Conservation (phyloP, 1,140 invertebrate genomes). For the Drosophila ogumai region DNA sequence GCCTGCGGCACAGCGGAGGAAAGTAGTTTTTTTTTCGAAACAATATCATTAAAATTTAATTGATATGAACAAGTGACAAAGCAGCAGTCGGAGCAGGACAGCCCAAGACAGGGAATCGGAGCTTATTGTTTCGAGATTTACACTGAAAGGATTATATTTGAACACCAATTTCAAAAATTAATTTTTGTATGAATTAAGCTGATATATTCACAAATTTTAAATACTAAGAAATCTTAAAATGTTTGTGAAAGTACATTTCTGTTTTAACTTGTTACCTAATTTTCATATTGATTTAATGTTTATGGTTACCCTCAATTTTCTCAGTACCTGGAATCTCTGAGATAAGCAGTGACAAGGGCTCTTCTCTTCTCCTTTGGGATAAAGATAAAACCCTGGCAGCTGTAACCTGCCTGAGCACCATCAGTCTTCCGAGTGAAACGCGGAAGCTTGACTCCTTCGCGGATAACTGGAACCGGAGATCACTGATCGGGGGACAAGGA, state of each 20-base stretch:
- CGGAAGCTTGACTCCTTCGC: conserved; percentile 50
- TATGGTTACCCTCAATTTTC: background rate
- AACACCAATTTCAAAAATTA: background rate
- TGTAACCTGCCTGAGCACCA: conserved; percentile 34
- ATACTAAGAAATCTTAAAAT: too few relatives aligned
- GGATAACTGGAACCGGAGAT: conserved; percentile 23
- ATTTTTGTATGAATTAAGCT: background rate
- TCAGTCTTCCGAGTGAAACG: conserved; percentile 69
- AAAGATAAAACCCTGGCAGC: conserved; percentile 15
- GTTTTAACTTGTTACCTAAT: background rate
- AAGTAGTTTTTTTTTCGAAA: conserved; percentile 30
- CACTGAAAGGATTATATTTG: conserved; percentile 2
- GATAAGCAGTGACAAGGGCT: conserved; percentile 29
- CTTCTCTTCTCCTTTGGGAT: conserved; percentile 23
- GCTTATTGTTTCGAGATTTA: background rate
- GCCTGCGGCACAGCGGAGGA: conserved; percentile 35
- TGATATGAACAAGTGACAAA: conserved; percentile 82
- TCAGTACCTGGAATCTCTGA: conserved; percentile 11
- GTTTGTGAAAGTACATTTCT: too few relatives aligned
- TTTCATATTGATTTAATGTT: background rate
- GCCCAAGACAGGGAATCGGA: conserved; percentile 7
- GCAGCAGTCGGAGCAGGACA: conserved; percentile 46
- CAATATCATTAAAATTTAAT: conserved; percentile 83
- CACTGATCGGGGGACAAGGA: background rate
- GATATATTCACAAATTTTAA: too few relatives aligned